phyloP scores from a whole-genome alignment of 2,797 vertebrate genomes.

The Hydrolagus colliei region DNA sequence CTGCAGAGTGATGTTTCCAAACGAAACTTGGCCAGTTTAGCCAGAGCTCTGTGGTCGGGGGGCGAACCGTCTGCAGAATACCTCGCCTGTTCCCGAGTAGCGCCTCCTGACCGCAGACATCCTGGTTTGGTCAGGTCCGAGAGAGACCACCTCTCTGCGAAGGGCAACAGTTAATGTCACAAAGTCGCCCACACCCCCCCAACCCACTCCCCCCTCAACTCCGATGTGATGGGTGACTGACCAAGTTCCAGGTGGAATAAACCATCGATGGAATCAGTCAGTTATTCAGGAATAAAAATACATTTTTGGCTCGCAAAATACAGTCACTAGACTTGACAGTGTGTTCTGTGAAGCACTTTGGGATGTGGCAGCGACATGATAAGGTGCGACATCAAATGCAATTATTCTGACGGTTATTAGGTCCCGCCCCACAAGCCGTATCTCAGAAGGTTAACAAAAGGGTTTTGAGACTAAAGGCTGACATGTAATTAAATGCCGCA shows the following conservation, averaged over 20 bases:
- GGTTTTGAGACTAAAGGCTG: too few species aligned
- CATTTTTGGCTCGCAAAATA: too few species aligned
- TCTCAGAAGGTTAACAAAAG: too few species aligned
- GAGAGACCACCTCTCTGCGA: neutral
- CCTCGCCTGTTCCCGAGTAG: neutral
- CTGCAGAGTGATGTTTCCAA: neutral
- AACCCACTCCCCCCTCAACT: too few species aligned
- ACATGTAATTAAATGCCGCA: too few species aligned
- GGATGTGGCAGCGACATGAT: too few species aligned
- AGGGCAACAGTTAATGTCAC: neutral
- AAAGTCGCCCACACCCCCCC: neutral
- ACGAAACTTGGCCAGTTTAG: neutral
- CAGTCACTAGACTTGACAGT: too few species aligned
- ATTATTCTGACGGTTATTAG: too few species aligned
- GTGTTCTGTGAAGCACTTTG: too few species aligned
- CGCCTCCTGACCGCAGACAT: neutral
- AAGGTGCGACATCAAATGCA: too few species aligned
- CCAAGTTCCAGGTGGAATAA: neutral
- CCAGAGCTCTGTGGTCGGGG: neutral
- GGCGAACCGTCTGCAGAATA: neutral
- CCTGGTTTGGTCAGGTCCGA: neutral
- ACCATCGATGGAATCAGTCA: neutral
- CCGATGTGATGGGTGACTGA: neutral
- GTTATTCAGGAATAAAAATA: neutral
- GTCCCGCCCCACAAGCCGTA: too few species aligned